These are phyloP conservation scores for Apolygus lucorum DNA, from an alignment of 1,140 invertebrate genomes.

Conservation along the genomic window DNA sequence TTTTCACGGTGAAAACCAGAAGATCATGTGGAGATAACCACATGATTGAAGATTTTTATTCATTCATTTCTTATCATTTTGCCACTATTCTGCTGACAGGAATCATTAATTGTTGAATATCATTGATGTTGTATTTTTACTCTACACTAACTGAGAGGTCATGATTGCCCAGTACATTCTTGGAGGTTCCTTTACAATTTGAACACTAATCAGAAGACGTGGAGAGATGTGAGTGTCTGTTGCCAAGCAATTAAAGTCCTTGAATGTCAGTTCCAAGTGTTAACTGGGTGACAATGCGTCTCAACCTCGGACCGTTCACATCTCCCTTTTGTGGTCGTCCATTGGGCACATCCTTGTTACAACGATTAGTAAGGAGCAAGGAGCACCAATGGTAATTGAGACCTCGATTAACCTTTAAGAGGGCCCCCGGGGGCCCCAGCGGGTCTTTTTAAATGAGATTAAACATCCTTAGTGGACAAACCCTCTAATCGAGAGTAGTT, in stretches of 20 bases:
- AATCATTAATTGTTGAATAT: too few species aligned
- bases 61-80: too few species aligned
- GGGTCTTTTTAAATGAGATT: constrained; percentile 13
- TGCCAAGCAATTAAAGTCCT: constrained; percentile 1
- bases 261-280: constrained; percentile 17
- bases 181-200: too few species aligned
- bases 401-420: constrained; percentile 19
- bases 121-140: too few species aligned
- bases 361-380: constrained; percentile 19
- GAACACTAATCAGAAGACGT: too few species aligned
- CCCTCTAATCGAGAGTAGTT: constrained; percentile 2
- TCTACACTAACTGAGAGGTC: too few species aligned
- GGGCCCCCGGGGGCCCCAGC: constrained; percentile 1
- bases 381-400: constrained; percentile 20
- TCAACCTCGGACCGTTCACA: neutral
- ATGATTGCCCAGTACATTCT: too few species aligned
- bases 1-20: too few species aligned
- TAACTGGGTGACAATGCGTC: constrained; percentile 16
- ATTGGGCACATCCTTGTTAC: constrained; percentile 22
- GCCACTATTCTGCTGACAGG: too few species aligned
- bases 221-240: neutral
- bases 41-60: too few species aligned
- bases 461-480: constrained; percentile 6
- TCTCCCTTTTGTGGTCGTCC: constrained; percentile 14
- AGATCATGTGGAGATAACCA: too few species aligned